A percentile compares a stretch with the other conserved stretches of the same genome.
Evolutionary conservation across 53 echinoderm and acorn worm genomes (phyloP).

Genomic region (Apostichopus leukothele): DNA sequence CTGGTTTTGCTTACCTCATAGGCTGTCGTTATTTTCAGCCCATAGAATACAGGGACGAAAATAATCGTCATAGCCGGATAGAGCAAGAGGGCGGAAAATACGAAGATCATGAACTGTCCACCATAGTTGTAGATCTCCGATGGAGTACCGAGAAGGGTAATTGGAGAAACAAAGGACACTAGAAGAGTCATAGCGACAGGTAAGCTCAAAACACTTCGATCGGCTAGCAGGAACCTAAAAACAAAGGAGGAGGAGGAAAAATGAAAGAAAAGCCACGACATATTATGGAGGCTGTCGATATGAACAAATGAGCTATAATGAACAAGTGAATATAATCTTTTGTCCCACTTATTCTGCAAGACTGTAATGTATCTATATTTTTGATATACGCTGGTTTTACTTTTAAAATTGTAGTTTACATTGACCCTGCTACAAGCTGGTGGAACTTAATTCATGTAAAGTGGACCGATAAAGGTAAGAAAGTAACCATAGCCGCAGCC

Average conservation of each 20-base stretch:
- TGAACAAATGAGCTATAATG: not conserved
- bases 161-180: constrained; percentile 55
- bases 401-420: too few species aligned
- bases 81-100: constrained; percentile 29
- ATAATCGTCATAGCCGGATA: constrained; percentile 51
- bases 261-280: not conserved
- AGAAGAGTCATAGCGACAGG: constrained; percentile 58
- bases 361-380: too few species aligned
- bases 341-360: too few species aligned
- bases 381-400: too few species aligned
- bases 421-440: too few species aligned
- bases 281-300: not conserved
- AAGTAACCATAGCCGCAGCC: too few species aligned
- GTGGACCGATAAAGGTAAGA: too few species aligned
- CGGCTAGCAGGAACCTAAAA: constrained; percentile 53
- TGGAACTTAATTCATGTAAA: too few species aligned
- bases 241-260: not conserved
- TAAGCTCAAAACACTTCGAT: constrained; percentile 37
- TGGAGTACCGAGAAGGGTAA: constrained; percentile 52
- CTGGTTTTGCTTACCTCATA: not conserved
- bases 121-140: constrained; percentile 56
- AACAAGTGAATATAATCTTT: too few species aligned
- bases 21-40: constrained; percentile 56
- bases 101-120: constrained; percentile 20
- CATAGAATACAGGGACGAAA: constrained; percentile 17